These are phyloP conservation scores for Syrrhaptes paradoxus DNA, from an alignment of 2,113 vertebrate genomes.

Conservation along the genomic window DNA sequence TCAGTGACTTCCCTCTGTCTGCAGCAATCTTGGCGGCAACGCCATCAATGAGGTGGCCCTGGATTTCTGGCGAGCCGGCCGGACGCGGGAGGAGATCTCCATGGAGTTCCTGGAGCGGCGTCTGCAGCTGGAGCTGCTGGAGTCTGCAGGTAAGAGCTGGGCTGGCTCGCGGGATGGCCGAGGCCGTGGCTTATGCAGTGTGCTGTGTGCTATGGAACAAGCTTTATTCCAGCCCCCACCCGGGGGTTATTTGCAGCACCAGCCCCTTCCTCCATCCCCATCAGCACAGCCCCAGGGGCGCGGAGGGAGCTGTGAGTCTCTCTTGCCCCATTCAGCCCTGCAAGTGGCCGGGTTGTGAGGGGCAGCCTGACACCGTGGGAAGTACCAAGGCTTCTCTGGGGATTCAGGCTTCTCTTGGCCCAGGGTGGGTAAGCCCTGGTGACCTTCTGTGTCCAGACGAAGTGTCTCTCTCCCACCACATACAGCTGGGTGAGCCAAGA, in stretches of 20 bases:
- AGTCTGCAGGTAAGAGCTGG: constrained; percentile 76
- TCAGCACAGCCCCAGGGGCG: no score
- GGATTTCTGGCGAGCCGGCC: constrained; percentile 87
- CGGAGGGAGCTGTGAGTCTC: not conserved
- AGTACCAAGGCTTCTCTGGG: not conserved
- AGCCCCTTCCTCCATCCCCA: not conserved
- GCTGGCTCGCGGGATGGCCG: no score
- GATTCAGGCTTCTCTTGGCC: not conserved
- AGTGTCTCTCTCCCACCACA: not conserved
- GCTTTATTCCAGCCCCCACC: not conserved
- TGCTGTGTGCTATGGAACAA: accelerated
- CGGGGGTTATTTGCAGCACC: accelerated
- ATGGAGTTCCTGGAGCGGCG: constrained; percentile 85
- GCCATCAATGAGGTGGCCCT: constrained; percentile 88
- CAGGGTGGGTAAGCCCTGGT: not conserved
- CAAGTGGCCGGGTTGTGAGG: not conserved
- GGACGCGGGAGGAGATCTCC: constrained; percentile 87
- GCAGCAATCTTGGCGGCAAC: constrained; percentile 88
- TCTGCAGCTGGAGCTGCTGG: constrained; percentile 80
- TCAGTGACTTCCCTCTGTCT: not conserved
- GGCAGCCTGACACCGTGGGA: not conserved
- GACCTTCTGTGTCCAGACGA: not conserved
- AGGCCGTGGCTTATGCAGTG: accelerated
- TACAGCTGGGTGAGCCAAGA: not conserved
- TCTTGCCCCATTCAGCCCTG: not conserved